Base-by-base conservation (phyloP, 1,140 invertebrate species). In the Batillaria attramentaria region DNA sequence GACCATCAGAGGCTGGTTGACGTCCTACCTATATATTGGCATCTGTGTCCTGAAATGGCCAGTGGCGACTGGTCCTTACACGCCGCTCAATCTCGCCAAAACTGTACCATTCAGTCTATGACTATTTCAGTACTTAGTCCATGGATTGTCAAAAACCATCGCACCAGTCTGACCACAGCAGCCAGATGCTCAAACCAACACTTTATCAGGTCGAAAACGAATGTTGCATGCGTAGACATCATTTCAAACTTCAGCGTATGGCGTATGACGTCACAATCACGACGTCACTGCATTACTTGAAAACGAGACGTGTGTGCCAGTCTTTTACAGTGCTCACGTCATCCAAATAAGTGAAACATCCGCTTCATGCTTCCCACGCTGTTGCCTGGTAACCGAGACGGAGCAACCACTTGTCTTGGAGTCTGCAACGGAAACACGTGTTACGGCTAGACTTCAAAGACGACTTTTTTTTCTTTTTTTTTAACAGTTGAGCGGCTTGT, bases 321-420 rank as follows among this genome's bases (percentile, higher is more conserved):
- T n/a, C n/a, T n/a, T n/a, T n/a, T n/a, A n/a, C n/a, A n/a, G n/a
- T n/a, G n/a, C n/a, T n/a, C n/a, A n/a, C n/a, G n/a, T n/a, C n/a
- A n/a, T n/a, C n/a, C n/a, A n/a, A n/a, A n/a, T n/a, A 69, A 39
- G 3, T 39, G 8, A 4, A 69, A 20, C 66, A 69, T 69, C 3
- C 66, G 66, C 35, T 37, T 28, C 66, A 69, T 69, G 37, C 66
- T 69, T 2, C 37, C 37, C 37, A 69, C 66, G 66, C 66, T 69
- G 66, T 69, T 69, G 13, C 8, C 8, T 3, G 66, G 66, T 24
- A 69, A 24, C 37, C 37, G 20, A 6, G 66, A 69, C n/a, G 66
- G 66, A 41, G 66, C 42, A n/a, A n/a, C 42, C 10, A 69, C 35
- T 8, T 24, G 35, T 3, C 20, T n/a, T 8, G 66, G 66, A 24